Evolutionary conservation across 2,888 invertebrate genomes (phyloP), one percentile per base, ranked within the genome.

Genomic region (Thecocarcelia acutangulata): DNA sequence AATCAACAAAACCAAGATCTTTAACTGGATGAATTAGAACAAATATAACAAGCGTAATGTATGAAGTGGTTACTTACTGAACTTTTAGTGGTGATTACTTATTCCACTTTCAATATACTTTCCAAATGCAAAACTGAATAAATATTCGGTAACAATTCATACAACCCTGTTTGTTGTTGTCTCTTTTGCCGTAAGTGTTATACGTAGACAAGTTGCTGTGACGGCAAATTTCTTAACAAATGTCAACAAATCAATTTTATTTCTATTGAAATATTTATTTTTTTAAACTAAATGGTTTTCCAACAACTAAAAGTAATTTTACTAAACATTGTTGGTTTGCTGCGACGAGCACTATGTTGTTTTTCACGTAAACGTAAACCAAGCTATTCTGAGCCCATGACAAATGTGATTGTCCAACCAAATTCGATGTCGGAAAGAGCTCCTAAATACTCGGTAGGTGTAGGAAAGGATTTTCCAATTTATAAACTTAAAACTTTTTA

Each of bases 341-440:
- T 93, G 80, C 91, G 93, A 70, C 91, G 93, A 28, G 93, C 93
- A 1, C 88, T 94, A 85, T 94, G 94, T 85, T 94, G 94, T 85
- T 92, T 94, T 82, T 91, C 92, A 3, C 87, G 91, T 2, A 90
- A 92, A 70, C 91, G 93, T 77, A 91, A 92, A 85, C 89, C 91
- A 69, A 91, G 91, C 11, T 91, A 93, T 80, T 91, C 92, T 0
- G 93, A 93, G 66, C 92, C 92, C 0, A 89, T 84, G 66, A 91
- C 93, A 4, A 93, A 92, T 69, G 92, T 93, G 17, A 89, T 93
- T 52, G 90, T 92, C 4, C 91, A 90, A 81, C 85, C 89, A 37
- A 87, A 86, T 21, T 86, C 85, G 46, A 84, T 50, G 13, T 33
- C 46, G 12, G 75, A 68, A 68, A 46, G 69, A 46, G 24, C 17